Conservation (phyloP, 2,888 invertebrate genomes). For the Microctonus hyperodae region DNA sequence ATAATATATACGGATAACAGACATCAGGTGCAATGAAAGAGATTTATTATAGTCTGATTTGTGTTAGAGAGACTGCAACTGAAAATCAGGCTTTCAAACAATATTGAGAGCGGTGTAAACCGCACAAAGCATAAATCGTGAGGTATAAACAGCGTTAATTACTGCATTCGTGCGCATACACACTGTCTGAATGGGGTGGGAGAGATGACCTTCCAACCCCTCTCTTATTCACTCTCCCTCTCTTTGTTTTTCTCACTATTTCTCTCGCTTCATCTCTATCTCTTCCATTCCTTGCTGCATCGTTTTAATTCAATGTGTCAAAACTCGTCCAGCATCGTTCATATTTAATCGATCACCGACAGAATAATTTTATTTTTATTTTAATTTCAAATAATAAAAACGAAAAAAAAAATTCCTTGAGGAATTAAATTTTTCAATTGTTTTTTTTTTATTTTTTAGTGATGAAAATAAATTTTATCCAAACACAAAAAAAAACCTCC, state of each 20-base stretch:
- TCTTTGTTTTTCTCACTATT: neutral
- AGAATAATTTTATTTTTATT: neutral
- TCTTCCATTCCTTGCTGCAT: neutral
- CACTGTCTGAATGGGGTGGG: slow-evolving; percentile 7
- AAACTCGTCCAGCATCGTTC: neutral
- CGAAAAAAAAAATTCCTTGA: slow-evolving; percentile 12
- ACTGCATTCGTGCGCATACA: slow-evolving; percentile 42
- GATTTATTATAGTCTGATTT: slow-evolving; percentile 5
- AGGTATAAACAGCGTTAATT: slow-evolving; percentile 50
- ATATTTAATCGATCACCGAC: neutral
- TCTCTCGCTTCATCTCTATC: neutral
- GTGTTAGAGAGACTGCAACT: slow-evolving; percentile 40
- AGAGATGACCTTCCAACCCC: neutral
- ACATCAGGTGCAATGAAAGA: neutral
- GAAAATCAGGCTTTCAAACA: slow-evolving; percentile 43
- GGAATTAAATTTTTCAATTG: slow-evolving; percentile 1
- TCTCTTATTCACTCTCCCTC: neutral
- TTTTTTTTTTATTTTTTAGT: neutral
- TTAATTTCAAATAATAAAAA: neutral
- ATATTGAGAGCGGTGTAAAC: slow-evolving; percentile 42
- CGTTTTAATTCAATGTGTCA: neutral
- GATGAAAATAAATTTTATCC: neutral
- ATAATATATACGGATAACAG: too few species aligned
- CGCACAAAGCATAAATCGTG: slow-evolving; percentile 49
- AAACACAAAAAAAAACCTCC: slow-evolving; percentile 30